These are phyloP conservation scores for Magallana nippona DNA, from an alignment of 2,888 invertebrate species.

Conservation along the genomic window DNA sequence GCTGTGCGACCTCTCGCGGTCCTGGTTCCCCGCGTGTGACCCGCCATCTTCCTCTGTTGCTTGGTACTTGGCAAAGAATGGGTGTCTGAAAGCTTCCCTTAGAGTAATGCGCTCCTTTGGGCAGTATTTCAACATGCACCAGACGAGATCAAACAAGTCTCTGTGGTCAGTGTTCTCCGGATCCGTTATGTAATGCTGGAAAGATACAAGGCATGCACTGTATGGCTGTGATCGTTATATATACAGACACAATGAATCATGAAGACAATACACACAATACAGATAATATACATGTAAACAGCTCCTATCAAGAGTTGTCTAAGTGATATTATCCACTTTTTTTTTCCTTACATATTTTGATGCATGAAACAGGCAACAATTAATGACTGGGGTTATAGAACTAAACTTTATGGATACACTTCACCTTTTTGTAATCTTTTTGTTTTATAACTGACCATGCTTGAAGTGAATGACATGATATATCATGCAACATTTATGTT, in stretches of 20 bases:
- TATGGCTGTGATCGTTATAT: neutral
- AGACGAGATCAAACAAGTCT: constrained; percentile 95
- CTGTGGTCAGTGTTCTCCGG: constrained; percentile 92
- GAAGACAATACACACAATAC: neutral
- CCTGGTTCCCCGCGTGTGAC: constrained; percentile 55
- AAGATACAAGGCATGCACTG: constrained; percentile 37
- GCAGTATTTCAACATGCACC: constrained; percentile 97
- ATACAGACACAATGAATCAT: neutral
- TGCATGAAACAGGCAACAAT: too few species aligned
- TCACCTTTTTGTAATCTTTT: neutral
- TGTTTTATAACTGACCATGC: neutral
- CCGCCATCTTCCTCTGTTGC: constrained; percentile 52
- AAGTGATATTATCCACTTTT: too few species aligned
- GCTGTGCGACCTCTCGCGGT: constrained; percentile 75
- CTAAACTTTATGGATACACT: neutral
- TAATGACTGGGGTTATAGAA: too few species aligned
- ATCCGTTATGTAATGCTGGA: constrained; percentile 91
- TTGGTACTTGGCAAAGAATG: constrained; percentile 86
- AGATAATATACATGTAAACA: neutral
- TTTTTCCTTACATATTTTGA: too few species aligned
- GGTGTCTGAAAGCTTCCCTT: constrained; percentile 92
- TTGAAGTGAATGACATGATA: constrained; percentile 29
- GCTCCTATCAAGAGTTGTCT: too few species aligned
- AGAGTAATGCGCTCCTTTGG: constrained; percentile 93
- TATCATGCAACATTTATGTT: constrained; percentile 2